These are phyloP conservation scores for Hipparchia sbordonii DNA, from an alignment of 2,888 invertebrate genomes.

Conservation along the genomic window DNA sequence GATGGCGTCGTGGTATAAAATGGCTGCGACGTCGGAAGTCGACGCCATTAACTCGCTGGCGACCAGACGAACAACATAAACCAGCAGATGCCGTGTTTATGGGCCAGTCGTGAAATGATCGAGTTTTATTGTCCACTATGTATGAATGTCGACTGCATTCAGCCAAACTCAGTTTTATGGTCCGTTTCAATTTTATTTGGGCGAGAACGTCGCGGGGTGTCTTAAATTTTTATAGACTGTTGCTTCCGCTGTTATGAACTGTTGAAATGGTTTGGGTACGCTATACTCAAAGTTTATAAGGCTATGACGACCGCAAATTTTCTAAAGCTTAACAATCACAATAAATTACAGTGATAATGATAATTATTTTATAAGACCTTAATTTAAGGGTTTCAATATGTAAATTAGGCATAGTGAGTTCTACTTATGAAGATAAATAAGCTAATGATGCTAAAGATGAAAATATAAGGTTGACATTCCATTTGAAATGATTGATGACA, in stretches of 20 bases:
- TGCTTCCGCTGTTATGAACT: constrained; percentile 21
- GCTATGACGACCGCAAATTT: background rate
- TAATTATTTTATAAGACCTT: background rate
- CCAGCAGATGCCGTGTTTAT: constrained; percentile 49
- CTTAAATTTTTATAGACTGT: constrained; percentile 32
- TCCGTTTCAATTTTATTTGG: constrained; percentile 41
- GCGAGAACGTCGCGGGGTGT: constrained; percentile 26
- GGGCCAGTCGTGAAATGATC: constrained; percentile 46
- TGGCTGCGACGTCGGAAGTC: constrained; percentile 56
- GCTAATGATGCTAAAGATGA: too few species aligned
- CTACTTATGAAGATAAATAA: too few species aligned
- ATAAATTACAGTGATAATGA: background rate
- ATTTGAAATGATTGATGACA: too few species aligned
- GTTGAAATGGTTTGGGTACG: constrained; percentile 7
- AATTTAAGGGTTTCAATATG: background rate
- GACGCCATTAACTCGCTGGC: constrained; percentile 56
- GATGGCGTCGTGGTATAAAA: constrained; percentile 49
- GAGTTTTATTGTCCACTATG: constrained; percentile 47
- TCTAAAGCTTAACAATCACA: background rate
- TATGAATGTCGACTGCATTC: constrained; percentile 38
- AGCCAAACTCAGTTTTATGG: constrained; percentile 41
- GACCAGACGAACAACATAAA: constrained; percentile 51
- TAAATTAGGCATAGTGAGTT: background rate
- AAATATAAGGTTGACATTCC: too few species aligned
- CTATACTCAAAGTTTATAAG: constrained; percentile 4